phyloP scores from a whole-genome alignment of 2,113 vertebrate species.

The Passer domesticus region DNA sequence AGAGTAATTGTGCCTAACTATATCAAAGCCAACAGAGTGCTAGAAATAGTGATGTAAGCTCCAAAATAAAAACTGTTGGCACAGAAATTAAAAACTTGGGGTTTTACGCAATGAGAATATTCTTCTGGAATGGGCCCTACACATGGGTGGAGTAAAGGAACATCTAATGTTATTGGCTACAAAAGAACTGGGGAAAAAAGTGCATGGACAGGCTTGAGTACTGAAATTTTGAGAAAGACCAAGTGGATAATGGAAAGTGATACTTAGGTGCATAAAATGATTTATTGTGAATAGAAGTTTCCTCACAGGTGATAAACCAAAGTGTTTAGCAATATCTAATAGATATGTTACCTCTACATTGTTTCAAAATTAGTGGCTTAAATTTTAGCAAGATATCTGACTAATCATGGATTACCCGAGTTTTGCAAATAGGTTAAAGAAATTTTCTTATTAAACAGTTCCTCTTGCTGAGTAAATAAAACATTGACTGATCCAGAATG shows the following conservation, averaged over 20 bases:
- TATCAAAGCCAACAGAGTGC: background rate
- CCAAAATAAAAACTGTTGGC: background rate
- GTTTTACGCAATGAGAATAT: background rate
- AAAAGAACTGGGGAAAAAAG: background rate
- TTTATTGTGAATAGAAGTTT: background rate
- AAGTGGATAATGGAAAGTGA: background rate
- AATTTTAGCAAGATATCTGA: background rate
- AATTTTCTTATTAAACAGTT: background rate
- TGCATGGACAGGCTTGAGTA: background rate
- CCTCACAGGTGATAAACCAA: background rate
- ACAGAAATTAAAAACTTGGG: background rate
- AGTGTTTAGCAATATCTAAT: background rate
- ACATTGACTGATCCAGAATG: background rate
- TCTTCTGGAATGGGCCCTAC: background rate
- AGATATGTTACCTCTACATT: fast-evolving
- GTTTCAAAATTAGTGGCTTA: background rate
- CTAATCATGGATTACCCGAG: background rate
- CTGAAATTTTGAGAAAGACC: background rate
- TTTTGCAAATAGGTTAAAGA: background rate
- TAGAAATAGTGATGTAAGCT: background rate
- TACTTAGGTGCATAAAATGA: background rate
- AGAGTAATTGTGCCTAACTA: background rate
- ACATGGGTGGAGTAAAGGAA: background rate
- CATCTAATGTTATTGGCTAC: background rate
- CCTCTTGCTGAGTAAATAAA: background rate